These are phyloP conservation scores for Piprites chloris DNA, from an alignment of 2,113 vertebrate species.

Conservation along the genomic window DNA sequence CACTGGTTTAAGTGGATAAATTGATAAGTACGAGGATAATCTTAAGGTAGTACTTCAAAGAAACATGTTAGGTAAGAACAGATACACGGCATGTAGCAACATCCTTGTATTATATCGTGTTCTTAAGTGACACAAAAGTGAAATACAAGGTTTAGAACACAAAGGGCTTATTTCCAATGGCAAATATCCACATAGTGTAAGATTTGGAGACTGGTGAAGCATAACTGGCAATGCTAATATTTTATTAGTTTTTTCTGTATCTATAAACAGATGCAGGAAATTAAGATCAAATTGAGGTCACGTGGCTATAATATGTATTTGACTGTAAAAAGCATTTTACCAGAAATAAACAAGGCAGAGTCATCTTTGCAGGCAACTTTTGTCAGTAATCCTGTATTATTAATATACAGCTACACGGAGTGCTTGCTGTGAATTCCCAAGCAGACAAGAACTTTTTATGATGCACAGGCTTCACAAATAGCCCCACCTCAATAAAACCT, in stretches of 20 bases:
- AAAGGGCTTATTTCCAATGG: not conserved
- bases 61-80: not conserved
- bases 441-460: not conserved
- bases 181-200: not conserved
- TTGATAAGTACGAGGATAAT: not conserved
- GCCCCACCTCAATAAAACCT: not conserved
- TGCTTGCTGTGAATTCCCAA: not conserved
- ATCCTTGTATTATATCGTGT: not conserved
- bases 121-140: not conserved
- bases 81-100: not conserved
- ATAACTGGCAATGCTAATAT: not conserved
- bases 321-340: not conserved
- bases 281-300: not conserved
- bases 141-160: not conserved
- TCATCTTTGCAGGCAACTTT: not conserved
- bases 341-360: not conserved
- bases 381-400: not conserved
- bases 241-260: not conserved
- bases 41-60: not conserved
- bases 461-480: not conserved
- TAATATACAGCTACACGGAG: not conserved
- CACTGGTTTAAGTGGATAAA: not conserved
- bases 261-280: not conserved
- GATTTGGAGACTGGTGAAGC: not conserved
- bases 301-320: not conserved